Conservation (phyloP, 2,113 vertebrate species). For the Phalacrocorax pelagicus region DNA sequence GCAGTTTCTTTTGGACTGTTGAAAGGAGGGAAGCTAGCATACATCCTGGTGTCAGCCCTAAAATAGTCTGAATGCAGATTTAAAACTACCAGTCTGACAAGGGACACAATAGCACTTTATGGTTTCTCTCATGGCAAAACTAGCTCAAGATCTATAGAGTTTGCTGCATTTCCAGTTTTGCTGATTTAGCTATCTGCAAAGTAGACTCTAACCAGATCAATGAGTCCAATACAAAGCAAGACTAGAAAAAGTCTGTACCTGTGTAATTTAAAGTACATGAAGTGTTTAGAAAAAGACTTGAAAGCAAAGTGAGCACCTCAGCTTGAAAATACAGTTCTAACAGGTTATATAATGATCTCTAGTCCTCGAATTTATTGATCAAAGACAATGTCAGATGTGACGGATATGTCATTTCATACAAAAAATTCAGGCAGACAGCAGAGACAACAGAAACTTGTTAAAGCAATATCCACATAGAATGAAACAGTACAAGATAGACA, state of each 20-base stretch:
- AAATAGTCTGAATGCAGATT: background rate
- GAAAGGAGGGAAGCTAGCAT: background rate
- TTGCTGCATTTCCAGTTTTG: background rate
- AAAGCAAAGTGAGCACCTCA: background rate
- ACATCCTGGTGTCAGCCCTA: background rate
- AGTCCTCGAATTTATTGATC: background rate
- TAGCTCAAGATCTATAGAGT: background rate
- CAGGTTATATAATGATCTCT: background rate
- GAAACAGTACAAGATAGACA: background rate
- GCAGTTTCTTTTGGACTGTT: background rate
- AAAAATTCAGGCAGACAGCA: background rate
- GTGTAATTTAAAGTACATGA: background rate
- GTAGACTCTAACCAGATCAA: background rate
- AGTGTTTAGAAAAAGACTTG: background rate
- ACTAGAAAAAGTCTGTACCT: background rate
- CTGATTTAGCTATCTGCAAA: background rate
- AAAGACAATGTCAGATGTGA: background rate
- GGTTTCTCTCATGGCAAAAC: background rate
- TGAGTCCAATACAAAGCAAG: background rate
- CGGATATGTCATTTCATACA: background rate
- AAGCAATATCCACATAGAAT: background rate
- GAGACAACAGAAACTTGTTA: background rate
- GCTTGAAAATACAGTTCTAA: background rate
- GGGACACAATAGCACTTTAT: background rate
- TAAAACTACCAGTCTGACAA: background rate